Conservation (phyloP, 2,888 invertebrate species). For the Limnephilus auricula region DNA sequence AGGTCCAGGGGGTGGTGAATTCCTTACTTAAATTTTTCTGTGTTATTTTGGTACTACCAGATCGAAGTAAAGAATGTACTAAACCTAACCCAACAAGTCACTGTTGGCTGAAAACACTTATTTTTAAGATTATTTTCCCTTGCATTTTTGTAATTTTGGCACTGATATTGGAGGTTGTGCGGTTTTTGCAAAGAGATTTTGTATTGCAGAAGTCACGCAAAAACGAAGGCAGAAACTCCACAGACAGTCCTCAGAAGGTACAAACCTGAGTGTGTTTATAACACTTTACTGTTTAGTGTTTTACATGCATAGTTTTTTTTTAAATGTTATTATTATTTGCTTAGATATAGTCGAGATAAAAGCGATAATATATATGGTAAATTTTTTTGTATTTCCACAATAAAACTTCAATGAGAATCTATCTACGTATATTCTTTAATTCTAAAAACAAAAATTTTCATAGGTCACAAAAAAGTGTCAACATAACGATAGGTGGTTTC, state of each 20-base stretch:
- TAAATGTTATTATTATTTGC: conserved; percentile 46
- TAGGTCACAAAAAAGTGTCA: too few relatives aligned
- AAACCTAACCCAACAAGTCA: too few relatives aligned
- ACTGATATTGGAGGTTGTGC: conserved; percentile 9
- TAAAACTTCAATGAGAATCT: too few relatives aligned
- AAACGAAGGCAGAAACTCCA: conserved; percentile 82
- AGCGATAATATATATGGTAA: background rate
- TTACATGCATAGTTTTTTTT: conserved; percentile 7
- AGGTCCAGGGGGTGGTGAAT: too few relatives aligned
- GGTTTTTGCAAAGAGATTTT: conserved; percentile 57
- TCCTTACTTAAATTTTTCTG: too few relatives aligned
- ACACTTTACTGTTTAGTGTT: conserved; percentile 30
- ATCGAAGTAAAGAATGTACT: too few relatives aligned
- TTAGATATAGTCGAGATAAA: background rate
- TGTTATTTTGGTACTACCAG: too few relatives aligned
- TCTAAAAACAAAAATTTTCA: too few relatives aligned
- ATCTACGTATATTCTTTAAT: too few relatives aligned
- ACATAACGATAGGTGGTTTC: too few relatives aligned
- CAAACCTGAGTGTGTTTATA: conserved; percentile 65
- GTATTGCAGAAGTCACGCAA: conserved; percentile 88
- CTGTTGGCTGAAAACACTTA: background rate
- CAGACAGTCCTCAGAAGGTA: conserved; percentile 85
- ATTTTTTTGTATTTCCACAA: too few relatives aligned
- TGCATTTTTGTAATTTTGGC: conserved; percentile 28
- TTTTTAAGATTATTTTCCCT: background rate